Conservation (phyloP, 2,797 vertebrate genomes). For the Gallinago solitaria region DNA sequence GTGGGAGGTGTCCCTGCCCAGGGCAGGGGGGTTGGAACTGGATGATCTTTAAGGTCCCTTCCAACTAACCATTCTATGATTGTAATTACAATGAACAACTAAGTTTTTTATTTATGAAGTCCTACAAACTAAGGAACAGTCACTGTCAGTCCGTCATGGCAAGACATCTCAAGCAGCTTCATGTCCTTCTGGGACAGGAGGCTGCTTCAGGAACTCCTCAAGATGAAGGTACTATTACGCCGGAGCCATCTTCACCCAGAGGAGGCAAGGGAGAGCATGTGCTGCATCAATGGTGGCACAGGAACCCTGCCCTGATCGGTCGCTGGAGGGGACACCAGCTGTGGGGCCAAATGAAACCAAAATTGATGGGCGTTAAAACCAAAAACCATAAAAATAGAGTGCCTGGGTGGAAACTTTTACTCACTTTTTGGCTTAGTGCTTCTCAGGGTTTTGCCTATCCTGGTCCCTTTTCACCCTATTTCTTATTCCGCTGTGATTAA, state of each 20-base stretch:
- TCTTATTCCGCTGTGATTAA: too few relatives aligned
- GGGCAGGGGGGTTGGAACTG: too few relatives aligned
- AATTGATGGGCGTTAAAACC: background rate
- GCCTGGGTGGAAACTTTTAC: too few relatives aligned
- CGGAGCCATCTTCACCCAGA: background rate
- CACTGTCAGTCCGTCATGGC: rapidly evolving
- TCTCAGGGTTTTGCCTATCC: too few relatives aligned
- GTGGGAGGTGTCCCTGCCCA: too few relatives aligned
- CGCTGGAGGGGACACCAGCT: background rate
- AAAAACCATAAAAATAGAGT: too few relatives aligned
- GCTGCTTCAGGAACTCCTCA: background rate
- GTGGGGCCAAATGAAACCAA: background rate
- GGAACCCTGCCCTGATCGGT: rapidly evolving
- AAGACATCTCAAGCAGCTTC: background rate
- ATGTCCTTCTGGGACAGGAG: rapidly evolving
- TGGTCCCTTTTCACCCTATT: too few relatives aligned
- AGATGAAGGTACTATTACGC: rapidly evolving
- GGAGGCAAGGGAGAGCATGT: rapidly evolving
- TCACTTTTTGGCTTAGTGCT: background rate
- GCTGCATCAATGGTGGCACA: background rate
- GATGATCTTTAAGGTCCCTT: too few relatives aligned
- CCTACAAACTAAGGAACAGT: background rate
- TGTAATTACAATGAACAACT: background rate
- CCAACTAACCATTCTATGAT: too few relatives aligned
- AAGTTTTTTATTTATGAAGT: background rate